These are phyloP conservation scores for Folsomia manolachei DNA, from an alignment of 2,888 invertebrate species.

Conservation along the genomic window DNA sequence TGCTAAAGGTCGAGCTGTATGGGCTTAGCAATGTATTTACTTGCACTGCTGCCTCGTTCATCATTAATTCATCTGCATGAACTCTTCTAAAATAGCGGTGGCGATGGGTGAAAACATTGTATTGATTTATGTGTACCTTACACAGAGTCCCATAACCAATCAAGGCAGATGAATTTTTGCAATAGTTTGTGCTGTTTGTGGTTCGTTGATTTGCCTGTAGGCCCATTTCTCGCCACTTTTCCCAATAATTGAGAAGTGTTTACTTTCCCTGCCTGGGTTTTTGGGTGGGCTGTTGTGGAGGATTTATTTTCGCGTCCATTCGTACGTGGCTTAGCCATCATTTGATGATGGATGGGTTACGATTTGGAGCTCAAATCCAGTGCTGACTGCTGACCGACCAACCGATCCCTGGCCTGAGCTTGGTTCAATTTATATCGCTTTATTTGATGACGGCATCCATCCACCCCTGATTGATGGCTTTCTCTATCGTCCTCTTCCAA, in stretches of 20 bases:
- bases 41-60: too few species aligned
- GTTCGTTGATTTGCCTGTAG: background rate
- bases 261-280: background rate
- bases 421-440: conserved; percentile 14
- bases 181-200: background rate
- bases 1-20: too few species aligned
- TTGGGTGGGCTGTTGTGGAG: background rate
- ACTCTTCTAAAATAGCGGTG: too few species aligned
- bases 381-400: background rate
- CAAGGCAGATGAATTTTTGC: too few species aligned
- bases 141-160: too few species aligned
- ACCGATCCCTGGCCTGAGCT: background rate
- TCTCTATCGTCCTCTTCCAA: background rate
- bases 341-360: background rate
- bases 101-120: too few species aligned
- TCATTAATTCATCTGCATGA: too few species aligned
- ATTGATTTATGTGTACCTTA: too few species aligned
- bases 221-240: too few species aligned
- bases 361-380: background rate
- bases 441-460: conserved; percentile 8
- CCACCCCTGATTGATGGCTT: conserved; percentile 5
- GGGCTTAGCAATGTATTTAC: too few species aligned
- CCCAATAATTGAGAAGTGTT: background rate
- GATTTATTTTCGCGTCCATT: background rate
- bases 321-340: background rate